Percentiles rank a stretch among this genome's conserved stretches.
phyloP scores from a whole-genome alignment of 2,113 vertebrate genomes.

The Macaca mulatta region DNA sequence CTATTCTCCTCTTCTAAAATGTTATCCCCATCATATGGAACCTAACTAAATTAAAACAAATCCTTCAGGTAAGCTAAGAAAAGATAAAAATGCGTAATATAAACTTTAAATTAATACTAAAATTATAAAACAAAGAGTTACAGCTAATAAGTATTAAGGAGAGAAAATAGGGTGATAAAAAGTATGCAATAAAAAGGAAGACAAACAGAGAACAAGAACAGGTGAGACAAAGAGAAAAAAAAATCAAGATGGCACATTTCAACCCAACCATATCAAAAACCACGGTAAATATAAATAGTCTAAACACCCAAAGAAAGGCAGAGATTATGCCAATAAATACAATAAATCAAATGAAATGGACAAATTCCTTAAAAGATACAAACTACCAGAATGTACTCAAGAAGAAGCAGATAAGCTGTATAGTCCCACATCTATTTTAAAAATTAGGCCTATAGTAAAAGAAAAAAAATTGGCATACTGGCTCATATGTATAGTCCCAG shows the following conservation, averaged over 20 bases:
- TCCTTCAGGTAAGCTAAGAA: neutral
- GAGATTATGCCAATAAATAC: neutral
- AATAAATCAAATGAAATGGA: neutral
- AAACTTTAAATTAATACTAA: neutral
- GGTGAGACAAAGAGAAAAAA: neutral
- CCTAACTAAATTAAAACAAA: neutral
- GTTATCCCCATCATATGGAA: neutral
- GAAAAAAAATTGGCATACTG: no score
- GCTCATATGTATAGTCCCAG: no score
- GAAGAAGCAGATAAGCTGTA: neutral
- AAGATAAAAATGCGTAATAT: neutral
- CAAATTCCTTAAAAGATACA: neutral
- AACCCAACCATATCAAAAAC: neutral
- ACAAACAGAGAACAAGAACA: neutral
- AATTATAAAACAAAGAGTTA: neutral
- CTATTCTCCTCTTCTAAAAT: neutral
- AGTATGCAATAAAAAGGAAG: neutral
- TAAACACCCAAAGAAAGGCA: neutral
- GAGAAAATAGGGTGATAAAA: neutral
- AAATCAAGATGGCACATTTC: neutral
- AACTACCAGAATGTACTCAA: neutral
- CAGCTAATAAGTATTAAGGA: neutral
- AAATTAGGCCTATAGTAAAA: neutral
- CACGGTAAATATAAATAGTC: neutral
- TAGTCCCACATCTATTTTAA: neutral